These are phyloP conservation scores for Tapirus terrestris DNA, from an alignment of 2,113 vertebrate species.

Conservation along the genomic window DNA sequence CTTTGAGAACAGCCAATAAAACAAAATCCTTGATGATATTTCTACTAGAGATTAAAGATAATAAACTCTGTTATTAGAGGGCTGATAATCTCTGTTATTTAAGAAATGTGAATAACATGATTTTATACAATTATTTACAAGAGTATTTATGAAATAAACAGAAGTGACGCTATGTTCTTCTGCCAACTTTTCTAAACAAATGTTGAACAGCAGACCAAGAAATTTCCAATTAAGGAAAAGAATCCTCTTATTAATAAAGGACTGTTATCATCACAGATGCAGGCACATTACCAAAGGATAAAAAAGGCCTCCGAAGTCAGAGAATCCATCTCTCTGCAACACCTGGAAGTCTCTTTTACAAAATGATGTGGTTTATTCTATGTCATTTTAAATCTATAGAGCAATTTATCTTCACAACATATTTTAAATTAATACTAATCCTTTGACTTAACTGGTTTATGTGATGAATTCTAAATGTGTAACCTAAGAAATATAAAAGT, in stretches of 20 bases:
- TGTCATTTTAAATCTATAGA: conserved; percentile 44
- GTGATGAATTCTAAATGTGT: neutral
- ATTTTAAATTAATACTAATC: conserved; percentile 22
- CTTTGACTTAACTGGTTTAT: conserved; percentile 20
- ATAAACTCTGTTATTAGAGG: conserved; percentile 23
- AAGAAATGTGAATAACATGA: neutral
- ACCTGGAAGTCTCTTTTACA: conserved; percentile 12
- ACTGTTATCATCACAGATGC: conserved; percentile 42
- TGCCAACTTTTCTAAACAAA: conserved; percentile 45
- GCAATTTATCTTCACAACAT: conserved; percentile 25
- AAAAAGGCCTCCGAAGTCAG: neutral
- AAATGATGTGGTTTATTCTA: neutral
- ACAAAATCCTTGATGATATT: neutral
- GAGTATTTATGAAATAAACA: conserved; percentile 52
- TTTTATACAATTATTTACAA: conserved; percentile 60
- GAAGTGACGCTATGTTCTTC: conserved; percentile 41
- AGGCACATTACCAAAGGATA: neutral
- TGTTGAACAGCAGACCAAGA: neutral
- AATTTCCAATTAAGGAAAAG: conserved; percentile 54
- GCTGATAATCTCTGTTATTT: conserved; percentile 38
- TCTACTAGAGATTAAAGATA: neutral
- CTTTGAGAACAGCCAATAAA: neutral
- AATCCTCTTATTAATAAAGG: conserved; percentile 54
- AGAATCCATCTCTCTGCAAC: neutral
- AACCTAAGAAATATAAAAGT: neutral